These are phyloP conservation scores for Thalassarche chlororhynchos DNA, from an alignment of 2,113 vertebrate species.

Conservation along the genomic window DNA sequence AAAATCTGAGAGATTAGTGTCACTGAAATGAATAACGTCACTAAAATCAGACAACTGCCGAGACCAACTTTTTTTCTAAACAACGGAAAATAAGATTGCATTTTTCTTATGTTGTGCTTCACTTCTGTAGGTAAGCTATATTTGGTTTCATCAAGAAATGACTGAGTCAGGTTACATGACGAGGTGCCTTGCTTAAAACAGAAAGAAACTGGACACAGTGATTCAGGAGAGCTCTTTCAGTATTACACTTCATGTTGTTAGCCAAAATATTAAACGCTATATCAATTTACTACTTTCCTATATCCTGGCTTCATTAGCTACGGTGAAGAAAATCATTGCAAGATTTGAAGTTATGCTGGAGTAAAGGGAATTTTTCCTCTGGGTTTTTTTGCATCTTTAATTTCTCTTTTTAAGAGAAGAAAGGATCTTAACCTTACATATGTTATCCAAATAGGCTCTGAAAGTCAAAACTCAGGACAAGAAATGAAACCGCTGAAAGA, in stretches of 20 bases:
- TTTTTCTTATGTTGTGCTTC: neutral
- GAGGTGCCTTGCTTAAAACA: neutral
- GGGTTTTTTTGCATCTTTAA: neutral
- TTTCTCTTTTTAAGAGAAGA: neutral
- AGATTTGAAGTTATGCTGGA: neutral
- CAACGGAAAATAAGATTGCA: rapidly evolving
- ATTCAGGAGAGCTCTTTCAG: neutral
- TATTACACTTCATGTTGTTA: neutral
- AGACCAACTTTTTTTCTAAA: no score
- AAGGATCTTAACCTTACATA: neutral
- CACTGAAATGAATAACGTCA: rapidly evolving
- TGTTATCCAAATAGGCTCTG: neutral
- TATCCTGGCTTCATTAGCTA: neutral
- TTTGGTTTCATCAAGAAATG: neutral
- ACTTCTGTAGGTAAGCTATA: neutral
- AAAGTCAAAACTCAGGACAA: neutral
- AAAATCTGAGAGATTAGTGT: rapidly evolving
- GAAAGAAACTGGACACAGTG: rapidly evolving
- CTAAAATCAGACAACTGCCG: no score
- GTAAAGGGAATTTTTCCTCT: neutral
- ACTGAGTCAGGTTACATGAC: rapidly evolving
- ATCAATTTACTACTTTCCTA: neutral
- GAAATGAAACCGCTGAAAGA: neutral
- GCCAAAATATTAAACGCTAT: rapidly evolving
- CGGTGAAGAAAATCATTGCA: neutral